These are phyloP conservation scores for Helicoverpa zea DNA, from an alignment of 1,140 invertebrate genomes.

Conservation along the genomic window DNA sequence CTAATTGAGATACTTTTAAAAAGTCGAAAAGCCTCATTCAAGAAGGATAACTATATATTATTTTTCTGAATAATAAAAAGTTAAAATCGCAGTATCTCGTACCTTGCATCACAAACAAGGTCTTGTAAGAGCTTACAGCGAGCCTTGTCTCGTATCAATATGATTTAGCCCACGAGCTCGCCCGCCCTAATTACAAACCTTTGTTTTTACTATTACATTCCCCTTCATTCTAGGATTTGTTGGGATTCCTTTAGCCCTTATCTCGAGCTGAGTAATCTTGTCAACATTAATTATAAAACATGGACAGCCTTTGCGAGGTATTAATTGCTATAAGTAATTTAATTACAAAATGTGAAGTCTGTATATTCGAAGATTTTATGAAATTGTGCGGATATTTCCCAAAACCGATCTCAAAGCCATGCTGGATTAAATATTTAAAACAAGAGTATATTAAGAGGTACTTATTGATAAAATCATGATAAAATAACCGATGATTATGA, in stretches of 20 bases:
- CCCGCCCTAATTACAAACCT: constrained; percentile 57
- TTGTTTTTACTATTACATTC: constrained; percentile 57
- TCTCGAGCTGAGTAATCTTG: constrained; percentile 31
- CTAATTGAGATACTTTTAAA: no score
- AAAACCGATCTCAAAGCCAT: no score
- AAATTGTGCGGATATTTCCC: no score
- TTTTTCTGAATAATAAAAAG: not conserved
- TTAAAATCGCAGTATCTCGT: not conserved
- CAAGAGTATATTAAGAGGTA: no score
- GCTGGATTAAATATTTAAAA: no score
- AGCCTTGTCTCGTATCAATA: constrained; percentile 65
- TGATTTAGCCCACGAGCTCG: constrained; percentile 58
- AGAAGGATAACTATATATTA: not conserved
- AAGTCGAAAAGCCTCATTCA: no score
- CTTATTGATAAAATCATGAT: no score
- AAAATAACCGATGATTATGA: no score
- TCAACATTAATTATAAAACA: constrained; percentile 22
- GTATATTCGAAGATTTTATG: no score
- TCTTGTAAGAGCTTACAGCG: constrained; percentile 53
- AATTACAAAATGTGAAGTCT: not conserved
- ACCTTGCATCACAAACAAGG: constrained; percentile 1
- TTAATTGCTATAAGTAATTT: constrained; percentile 19
- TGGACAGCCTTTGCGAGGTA: constrained; percentile 4
- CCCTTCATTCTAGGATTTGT: constrained; percentile 52
- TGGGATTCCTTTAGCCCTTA: constrained; percentile 25